Conservation (phyloP, 2,888 invertebrate species). For the Drosophila tanythrix region DNA sequence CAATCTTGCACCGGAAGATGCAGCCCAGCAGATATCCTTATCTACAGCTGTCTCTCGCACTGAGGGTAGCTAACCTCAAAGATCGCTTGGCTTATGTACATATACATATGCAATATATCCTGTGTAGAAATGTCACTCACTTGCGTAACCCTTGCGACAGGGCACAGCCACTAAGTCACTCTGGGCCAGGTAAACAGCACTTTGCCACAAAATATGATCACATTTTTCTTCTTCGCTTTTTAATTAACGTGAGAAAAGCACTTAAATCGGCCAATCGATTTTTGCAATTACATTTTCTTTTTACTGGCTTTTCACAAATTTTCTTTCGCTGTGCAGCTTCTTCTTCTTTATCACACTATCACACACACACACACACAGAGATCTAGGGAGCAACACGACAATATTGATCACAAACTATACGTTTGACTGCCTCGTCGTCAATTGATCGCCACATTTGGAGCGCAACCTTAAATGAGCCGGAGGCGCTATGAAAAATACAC, state of each 20-base stretch:
- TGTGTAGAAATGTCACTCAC: slow-evolving; percentile 68
- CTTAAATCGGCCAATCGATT: slow-evolving; percentile 5
- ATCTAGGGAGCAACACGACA: background rate
- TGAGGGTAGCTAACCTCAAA: slow-evolving; percentile 48
- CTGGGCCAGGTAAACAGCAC: slow-evolving; percentile 15
- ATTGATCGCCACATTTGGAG: slow-evolving; percentile 49
- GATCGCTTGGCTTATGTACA: background rate
- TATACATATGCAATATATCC: slow-evolving; percentile 3
- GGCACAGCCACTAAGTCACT: slow-evolving; percentile 2
- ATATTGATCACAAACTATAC: slow-evolving; percentile 46
- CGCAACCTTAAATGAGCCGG: slow-evolving; percentile 12
- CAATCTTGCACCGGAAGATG: slow-evolving; percentile 70
- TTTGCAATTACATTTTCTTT: slow-evolving; percentile 6
- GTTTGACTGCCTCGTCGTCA: slow-evolving; percentile 39
- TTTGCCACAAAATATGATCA: slow-evolving; percentile 18
- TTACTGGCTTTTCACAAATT: background rate
- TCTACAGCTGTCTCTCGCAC: slow-evolving; percentile 59
- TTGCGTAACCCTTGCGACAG: slow-evolving; percentile 57
- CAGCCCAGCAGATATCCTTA: slow-evolving; percentile 22
- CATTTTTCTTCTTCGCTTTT: slow-evolving; percentile 24
- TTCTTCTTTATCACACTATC: slow-evolving; percentile 7
- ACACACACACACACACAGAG: slow-evolving; percentile 23
- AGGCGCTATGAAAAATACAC: slow-evolving; percentile 18
- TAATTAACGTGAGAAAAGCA: slow-evolving; percentile 74
- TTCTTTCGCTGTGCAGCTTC: slow-evolving; percentile 4